These are phyloP conservation scores for Intellagama lesueurii DNA, from an alignment of 2,797 vertebrate genomes.

Conservation along the genomic window DNA sequence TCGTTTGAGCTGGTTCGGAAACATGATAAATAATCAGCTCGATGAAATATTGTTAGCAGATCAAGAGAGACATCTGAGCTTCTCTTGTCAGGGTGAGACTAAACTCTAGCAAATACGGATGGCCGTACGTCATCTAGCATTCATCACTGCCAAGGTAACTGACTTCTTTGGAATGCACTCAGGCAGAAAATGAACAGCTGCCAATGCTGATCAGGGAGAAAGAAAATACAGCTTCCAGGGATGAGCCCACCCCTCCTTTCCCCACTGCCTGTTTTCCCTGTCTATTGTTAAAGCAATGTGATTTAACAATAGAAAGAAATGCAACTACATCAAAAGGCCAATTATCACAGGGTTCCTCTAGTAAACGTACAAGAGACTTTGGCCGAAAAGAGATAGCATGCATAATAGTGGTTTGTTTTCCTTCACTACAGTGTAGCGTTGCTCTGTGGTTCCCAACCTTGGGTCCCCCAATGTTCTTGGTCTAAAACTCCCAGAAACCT, in stretches of 20 bases:
- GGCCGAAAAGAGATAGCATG: background rate
- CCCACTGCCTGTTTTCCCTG: constrained; percentile 33
- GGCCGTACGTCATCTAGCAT: constrained; percentile 76
- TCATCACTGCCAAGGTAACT: constrained; percentile 85
- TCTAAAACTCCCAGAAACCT: no score
- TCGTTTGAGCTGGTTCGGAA: constrained; percentile 67
- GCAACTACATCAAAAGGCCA: background rate
- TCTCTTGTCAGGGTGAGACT: constrained; percentile 77
- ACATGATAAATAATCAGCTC: constrained; percentile 77
- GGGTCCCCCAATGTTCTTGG: no score
- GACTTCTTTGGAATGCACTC: constrained; percentile 82
- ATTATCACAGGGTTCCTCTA: background rate
- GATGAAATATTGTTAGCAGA: constrained; percentile 76
- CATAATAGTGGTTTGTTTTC: background rate
- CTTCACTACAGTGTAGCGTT: background rate
- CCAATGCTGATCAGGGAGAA: constrained; percentile 81
- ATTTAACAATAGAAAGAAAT: constrained; percentile 30
- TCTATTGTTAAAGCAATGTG: constrained; percentile 55
- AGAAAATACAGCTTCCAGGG: constrained; percentile 70
- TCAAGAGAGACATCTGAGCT: constrained; percentile 66
- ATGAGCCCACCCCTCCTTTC: constrained; percentile 49
- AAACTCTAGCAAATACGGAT: constrained; percentile 73
- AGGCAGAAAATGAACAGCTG: constrained; percentile 93
- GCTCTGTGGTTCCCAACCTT: background rate
- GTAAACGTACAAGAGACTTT: background rate